Evolutionary conservation across 2,888 invertebrate species (phyloP).

Genomic region (Lochmaea capreae): DNA sequence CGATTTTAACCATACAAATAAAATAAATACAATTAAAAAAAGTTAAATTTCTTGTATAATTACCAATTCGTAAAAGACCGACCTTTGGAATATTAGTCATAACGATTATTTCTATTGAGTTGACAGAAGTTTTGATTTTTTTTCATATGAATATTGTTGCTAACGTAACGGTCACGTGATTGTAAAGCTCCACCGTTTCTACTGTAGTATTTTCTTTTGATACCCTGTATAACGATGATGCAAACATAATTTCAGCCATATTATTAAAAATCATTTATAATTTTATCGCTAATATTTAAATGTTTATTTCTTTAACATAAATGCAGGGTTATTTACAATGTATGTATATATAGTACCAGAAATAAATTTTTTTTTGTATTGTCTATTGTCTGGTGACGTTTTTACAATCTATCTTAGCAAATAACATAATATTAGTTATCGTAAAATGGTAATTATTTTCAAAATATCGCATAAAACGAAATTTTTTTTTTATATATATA

Average conservation of each 20-base stretch:
- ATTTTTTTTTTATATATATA: neutral
- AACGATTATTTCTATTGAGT: too few species aligned
- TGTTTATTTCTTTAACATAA: neutral
- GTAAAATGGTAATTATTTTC: neutral
- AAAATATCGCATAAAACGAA: neutral
- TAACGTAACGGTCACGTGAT: too few species aligned
- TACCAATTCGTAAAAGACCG: too few species aligned
- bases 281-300: neutral
- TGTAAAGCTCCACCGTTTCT: too few species aligned
- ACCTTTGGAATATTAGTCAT: too few species aligned
- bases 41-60: too few species aligned
- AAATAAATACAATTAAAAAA: too few species aligned
- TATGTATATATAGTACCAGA: neutral
- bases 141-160: too few species aligned
- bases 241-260: neutral
- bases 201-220: neutral
- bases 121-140: too few species aligned
- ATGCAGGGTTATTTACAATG: neutral
- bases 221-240: neutral
- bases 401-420: neutral
- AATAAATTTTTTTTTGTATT: neutral
- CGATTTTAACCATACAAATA: too few species aligned
- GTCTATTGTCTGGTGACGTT: slow-evolving; percentile 1
- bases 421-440: neutral
- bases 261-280: neutral